Evolutionary conservation across 2,797 vertebrate species (phyloP).

Genomic region (Naso thynnoides): DNA sequence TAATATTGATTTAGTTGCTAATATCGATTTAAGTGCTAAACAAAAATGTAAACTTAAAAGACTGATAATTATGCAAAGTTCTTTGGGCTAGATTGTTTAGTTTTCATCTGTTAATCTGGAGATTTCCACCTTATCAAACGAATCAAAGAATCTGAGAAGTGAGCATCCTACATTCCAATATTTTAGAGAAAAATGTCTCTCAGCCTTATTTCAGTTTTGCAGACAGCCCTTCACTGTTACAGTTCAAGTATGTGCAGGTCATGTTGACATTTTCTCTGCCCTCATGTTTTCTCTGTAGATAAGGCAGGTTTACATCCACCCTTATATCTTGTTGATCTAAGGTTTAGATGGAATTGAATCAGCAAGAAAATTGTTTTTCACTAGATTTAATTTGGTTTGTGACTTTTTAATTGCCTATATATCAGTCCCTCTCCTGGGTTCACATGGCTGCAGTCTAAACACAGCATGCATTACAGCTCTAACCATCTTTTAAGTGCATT

Average conservation of each 20-base stretch:
- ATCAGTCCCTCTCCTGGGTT: conserved; percentile 48
- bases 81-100: too few relatives aligned
- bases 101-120: background rate
- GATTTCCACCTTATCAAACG: background rate
- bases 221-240: background rate
- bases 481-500: conserved; percentile 40
- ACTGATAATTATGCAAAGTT: too few relatives aligned
- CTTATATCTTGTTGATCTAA: conserved; percentile 54
- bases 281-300: conserved; percentile 57
- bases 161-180: background rate
- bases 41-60: too few relatives aligned
- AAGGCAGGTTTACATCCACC: conserved; percentile 41
- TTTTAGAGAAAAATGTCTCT: background rate
- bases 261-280: conserved; percentile 42
- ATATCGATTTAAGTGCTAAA: background rate
- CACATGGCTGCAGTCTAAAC: conserved; percentile 58
- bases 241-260: conserved; percentile 34
- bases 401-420: conserved; percentile 68
- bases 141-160: background rate
- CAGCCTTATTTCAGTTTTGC: background rate
- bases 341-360: conserved; percentile 42
- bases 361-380: conserved; percentile 53
- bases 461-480: conserved; percentile 43
- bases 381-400: conserved; percentile 43
- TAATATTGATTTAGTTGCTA: background rate